Base-by-base conservation (phyloP, 1,140 invertebrate species). In the Archivesica marissinica region DNA sequence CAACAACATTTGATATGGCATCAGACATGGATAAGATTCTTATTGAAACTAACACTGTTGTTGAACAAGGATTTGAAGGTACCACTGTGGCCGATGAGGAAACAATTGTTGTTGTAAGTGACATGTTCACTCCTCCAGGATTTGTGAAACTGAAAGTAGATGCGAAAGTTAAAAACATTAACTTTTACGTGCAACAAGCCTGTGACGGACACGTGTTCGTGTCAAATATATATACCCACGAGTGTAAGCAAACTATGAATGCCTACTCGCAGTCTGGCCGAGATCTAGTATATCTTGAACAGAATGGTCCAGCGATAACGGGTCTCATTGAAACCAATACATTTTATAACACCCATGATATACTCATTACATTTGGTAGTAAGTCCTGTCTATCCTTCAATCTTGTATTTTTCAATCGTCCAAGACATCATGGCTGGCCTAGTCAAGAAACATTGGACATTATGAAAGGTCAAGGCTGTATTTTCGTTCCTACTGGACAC, bases 401-500 rank as follows among this genome's bases (percentile, higher is more conserved):
- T n/a, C 35, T 61, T 17, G 52, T 41, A 61, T 78, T 30, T 39
- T 38, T 78, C 30, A 56, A 28, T n/a, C 33, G 75, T n/a, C 9
- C 13, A n/a, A 35, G 75, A 47, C 28, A 44, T 17, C 64, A 61
- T 39, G 56, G 38, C 2, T 78, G 50, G 50, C 75, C 75, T 23
- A 41, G 52, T 39, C 30, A 56, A 61, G 20, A 44, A 20, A 25
- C 33, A 0, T 11, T 41, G 15, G 23, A 15, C 2, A 13, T 35
- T 11, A 39, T 78, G n/a, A 38, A 56, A 41, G 11, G 11, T n/a
- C 38, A 38, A 30, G 75, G 75, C 9, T 39, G 35, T 56, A 25
- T 82, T 28, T 11, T 82, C 25, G 79, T 82, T 25, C 64, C 64
- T 7, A 41, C 54, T 2, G 79, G 79, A 15, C 79, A 82, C 39